A percentile compares a stretch with the other conserved stretches of the same genome.
Evolutionary conservation across 2,113 vertebrate genomes (phyloP).

Genomic region (Gracilinanus agilis): DNA sequence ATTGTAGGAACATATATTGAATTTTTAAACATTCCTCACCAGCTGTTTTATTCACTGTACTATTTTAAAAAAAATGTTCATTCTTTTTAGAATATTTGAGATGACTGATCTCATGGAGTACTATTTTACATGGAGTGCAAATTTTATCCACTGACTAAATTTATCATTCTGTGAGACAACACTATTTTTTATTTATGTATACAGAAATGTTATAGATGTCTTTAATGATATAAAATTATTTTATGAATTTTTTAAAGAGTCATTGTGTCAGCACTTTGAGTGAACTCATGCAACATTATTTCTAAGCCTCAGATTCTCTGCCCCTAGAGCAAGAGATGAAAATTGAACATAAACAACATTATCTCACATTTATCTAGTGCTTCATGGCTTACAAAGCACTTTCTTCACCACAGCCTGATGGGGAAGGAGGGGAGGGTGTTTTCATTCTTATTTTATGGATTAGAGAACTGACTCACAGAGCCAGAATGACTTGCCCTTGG

Average conservation of each 20-base stretch:
- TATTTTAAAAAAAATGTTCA: constrained; percentile 33
- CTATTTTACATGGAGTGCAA: constrained; percentile 49
- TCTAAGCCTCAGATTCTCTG: background rate
- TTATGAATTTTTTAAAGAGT: background rate
- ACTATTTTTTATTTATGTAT: constrained; percentile 78
- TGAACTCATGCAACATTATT: background rate
- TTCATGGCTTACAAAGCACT: background rate
- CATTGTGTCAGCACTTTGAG: constrained; percentile 21
- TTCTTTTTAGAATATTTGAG: constrained; percentile 65
- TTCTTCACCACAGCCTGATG: background rate
- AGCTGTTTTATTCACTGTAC: background rate
- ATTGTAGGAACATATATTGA: constrained; percentile 26
- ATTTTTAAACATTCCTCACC: constrained; percentile 65
- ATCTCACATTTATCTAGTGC: background rate
- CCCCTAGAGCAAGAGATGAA: background rate
- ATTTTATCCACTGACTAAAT: constrained; percentile 59
- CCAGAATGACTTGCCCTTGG: background rate
- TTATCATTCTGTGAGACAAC: constrained; percentile 65
- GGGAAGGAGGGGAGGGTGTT: background rate
- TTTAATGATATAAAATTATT: constrained; percentile 52
- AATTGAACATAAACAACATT: background rate
- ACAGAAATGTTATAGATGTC: constrained; percentile 35
- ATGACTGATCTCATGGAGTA: constrained; percentile 3
- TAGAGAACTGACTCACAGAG: background rate
- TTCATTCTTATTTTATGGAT: background rate